These are phyloP conservation scores for Tarsius wallacei DNA, from an alignment of 2,797 vertebrate species.

Conservation along the genomic window DNA sequence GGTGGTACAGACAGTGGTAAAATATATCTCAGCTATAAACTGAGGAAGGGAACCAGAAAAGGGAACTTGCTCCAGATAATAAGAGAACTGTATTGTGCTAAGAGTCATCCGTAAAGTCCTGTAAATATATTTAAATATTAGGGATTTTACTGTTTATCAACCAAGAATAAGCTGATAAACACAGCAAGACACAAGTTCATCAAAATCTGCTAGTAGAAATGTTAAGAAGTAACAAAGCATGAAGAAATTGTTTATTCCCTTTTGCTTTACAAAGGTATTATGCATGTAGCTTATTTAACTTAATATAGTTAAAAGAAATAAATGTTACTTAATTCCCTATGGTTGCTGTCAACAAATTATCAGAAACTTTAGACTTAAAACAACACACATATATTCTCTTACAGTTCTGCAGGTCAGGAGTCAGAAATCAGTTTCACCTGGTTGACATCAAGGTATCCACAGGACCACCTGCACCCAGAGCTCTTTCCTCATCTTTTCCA, in stretches of 20 bases:
- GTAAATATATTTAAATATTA: neutral
- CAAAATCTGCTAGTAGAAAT: neutral
- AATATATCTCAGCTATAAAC: neutral
- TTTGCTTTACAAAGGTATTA: constrained; percentile 25
- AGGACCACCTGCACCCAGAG: fast-evolving
- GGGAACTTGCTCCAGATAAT: neutral
- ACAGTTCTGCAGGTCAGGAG: neutral
- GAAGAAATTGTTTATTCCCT: neutral
- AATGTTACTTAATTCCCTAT: neutral
- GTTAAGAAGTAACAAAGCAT: neutral
- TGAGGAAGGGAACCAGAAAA: neutral
- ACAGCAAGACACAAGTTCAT: neutral
- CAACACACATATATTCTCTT: neutral
- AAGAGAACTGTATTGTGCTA: neutral
- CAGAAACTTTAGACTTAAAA: neutral
- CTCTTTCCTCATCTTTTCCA: neutral
- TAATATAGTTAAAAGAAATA: neutral
- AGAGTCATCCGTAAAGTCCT: neutral
- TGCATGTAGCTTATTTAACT: neutral
- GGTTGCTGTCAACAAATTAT: neutral
- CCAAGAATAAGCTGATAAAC: constrained; percentile 47
- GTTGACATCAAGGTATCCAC: neutral
- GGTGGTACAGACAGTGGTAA: fast-evolving
- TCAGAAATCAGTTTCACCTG: neutral
- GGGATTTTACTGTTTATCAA: neutral